Percentiles rank a stretch among this genome's conserved stretches.
These are phyloP conservation scores for Tetrax tetrax DNA, from an alignment of 2,113 vertebrate species.

Conservation along the genomic window DNA sequence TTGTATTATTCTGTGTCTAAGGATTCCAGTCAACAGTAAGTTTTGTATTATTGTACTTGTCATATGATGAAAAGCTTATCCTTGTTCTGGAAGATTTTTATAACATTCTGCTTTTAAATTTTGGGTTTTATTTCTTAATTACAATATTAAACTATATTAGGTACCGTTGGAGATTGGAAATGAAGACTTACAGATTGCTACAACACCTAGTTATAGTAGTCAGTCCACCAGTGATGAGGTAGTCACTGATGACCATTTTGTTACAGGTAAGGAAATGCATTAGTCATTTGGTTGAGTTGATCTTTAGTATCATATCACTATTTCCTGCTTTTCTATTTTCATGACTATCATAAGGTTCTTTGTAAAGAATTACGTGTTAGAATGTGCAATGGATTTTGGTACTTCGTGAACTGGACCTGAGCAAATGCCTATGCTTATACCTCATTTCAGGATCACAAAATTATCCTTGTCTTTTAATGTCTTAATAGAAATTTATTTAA, in stretches of 20 bases:
- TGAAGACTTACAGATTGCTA: slow-evolving; percentile 55
- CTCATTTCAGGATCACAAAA: neutral
- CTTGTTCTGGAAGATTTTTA: neutral
- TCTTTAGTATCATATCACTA: neutral
- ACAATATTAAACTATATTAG: slow-evolving; percentile 54
- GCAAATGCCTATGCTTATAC: neutral
- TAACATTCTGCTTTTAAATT: neutral
- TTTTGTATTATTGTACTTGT: neutral
- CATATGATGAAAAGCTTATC: neutral
- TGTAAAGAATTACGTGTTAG: neutral
- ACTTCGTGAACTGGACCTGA: neutral
- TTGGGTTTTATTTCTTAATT: neutral
- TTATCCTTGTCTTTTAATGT: neutral
- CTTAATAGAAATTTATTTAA: neutral
- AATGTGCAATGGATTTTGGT: neutral
- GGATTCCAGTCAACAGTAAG: neutral
- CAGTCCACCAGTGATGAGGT: neutral
- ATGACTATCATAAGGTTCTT: neutral
- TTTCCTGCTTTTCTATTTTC: neutral
- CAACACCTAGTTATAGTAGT: neutral
- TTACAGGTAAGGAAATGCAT: slow-evolving; percentile 24
- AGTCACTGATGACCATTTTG: neutral
- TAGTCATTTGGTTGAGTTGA: neutral
- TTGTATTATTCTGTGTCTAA: neutral
- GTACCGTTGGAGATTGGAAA: slow-evolving; percentile 69